Percentiles rank a stretch among this genome's conserved stretches.
phyloP scores from a whole-genome alignment of 2,888 invertebrate species.

The Vannuccia rotundouncinata region DNA sequence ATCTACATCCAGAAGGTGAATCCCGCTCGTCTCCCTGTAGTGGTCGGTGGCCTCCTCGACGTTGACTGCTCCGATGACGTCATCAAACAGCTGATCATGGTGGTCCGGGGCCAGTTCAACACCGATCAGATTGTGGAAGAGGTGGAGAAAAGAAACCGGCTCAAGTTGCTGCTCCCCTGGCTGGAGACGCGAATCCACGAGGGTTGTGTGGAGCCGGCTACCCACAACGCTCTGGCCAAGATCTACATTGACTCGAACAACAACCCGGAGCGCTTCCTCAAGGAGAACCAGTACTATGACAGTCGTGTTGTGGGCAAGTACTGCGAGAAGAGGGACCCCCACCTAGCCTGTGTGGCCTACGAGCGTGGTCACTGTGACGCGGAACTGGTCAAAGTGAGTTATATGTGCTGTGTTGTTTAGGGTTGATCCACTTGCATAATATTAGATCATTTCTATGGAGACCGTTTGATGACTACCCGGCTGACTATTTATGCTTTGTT shows the following conservation, averaged over 20 bases:
- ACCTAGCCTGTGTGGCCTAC: conserved; percentile 95
- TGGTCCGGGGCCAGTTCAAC: conserved; percentile 94
- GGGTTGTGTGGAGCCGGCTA: conserved; percentile 90
- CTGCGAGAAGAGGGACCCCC: conserved; percentile 98
- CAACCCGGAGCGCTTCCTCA: conserved; percentile 84
- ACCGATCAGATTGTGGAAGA: conserved; percentile 97
- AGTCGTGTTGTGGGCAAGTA: conserved; percentile 85
- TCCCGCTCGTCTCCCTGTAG: conserved; percentile 91
- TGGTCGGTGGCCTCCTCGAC: conserved; percentile 90
- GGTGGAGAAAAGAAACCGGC: conserved; percentile 62
- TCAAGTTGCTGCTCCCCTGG: conserved; percentile 92
- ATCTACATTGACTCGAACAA: conserved; percentile 99
- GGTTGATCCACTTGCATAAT: no score
- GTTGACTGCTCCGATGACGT: conserved; percentile 98
- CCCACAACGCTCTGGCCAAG: conserved; percentile 97
- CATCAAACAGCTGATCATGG: conserved; percentile 93
- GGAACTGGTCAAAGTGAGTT: conserved; percentile 87
- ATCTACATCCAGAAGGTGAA: conserved; percentile 99
- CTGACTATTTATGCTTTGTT: no score
- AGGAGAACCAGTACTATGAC: conserved; percentile 78
- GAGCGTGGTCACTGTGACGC: conserved; percentile 95
- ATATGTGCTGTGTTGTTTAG: no score
- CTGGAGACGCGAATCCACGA: conserved; percentile 93
- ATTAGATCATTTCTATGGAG: no score
- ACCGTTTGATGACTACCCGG: no score